Evolutionary conservation across 2,797 vertebrate genomes (phyloP).

Genomic region (Denticeps clupeoides): DNA sequence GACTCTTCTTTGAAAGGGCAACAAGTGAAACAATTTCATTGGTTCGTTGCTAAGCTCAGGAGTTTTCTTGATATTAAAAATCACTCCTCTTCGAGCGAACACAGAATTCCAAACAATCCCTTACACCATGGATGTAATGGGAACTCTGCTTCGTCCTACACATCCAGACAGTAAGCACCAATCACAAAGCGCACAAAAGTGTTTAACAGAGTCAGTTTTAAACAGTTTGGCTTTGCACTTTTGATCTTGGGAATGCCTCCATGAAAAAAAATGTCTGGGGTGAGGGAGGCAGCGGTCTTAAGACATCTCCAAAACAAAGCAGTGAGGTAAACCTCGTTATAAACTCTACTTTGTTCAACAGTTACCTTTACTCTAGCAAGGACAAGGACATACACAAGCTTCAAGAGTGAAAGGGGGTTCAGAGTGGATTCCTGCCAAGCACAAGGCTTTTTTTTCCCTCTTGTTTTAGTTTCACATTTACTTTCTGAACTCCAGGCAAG

Average conservation of each 20-base stretch:
- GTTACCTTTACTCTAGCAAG: too few species aligned
- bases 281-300: too few species aligned
- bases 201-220: slow-evolving; percentile 11
- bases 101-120: too few species aligned
- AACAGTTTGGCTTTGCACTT: slow-evolving; percentile 14
- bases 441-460: background rate
- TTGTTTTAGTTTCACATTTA: slow-evolving; percentile 23
- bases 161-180: too few species aligned
- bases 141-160: too few species aligned
- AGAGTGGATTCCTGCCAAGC: slow-evolving; percentile 16
- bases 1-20: slow-evolving; percentile 1
- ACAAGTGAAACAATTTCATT: slow-evolving; percentile 14
- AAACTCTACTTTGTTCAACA: too few species aligned
- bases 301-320: slow-evolving; percentile 7
- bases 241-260: background rate
- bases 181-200: too few species aligned
- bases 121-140: too few species aligned
- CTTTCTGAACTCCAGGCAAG: slow-evolving; percentile 24
- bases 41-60: slow-evolving; percentile 19
- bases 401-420: background rate
- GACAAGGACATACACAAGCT: background rate
- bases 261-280: too few species aligned
- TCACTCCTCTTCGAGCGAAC: too few species aligned
- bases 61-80: too few species aligned
- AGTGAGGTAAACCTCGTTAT: slow-evolving; percentile 2